Percentiles rank a stretch among this genome's conserved stretches.
Conservation (phyloP, 1,140 invertebrate genomes). For the Papilio aristodemus region DNA sequence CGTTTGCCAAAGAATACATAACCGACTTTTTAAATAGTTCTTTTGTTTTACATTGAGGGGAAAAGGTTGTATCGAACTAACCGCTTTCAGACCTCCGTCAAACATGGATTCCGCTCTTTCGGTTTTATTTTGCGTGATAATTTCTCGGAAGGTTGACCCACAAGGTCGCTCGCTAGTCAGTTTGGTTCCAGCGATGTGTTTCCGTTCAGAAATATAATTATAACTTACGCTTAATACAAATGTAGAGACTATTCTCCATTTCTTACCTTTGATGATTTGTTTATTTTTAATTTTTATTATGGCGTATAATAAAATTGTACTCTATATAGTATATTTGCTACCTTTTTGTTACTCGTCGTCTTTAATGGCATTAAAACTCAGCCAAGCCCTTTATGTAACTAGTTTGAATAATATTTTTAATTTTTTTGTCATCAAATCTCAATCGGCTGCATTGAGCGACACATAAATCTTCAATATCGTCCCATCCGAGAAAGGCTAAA, state of each 20-base stretch:
- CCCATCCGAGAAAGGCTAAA: constrained; percentile 5
- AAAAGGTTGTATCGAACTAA: background rate
- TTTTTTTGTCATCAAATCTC: background rate
- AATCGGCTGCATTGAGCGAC: background rate
- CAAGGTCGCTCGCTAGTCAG: constrained; percentile 12
- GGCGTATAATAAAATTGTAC: too few relatives aligned
- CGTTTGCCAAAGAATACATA: too few relatives aligned
- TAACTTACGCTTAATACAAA: background rate
- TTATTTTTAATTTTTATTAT: too few relatives aligned
- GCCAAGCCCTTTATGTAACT: background rate
- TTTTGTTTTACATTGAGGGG: background rate
- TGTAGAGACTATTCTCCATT: background rate
- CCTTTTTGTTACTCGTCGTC: too few relatives aligned
- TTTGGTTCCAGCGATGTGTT: background rate
- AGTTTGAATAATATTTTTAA: background rate
- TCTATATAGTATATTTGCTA: too few relatives aligned
- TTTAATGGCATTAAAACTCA: too few relatives aligned
- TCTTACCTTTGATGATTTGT: background rate
- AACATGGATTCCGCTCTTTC: constrained; percentile 25
- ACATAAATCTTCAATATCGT: background rate
- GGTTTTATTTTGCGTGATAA: constrained; percentile 22
- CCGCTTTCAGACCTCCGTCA: constrained; percentile 5
- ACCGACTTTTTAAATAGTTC: background rate
- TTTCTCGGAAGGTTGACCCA: constrained; percentile 27
- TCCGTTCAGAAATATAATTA: constrained; percentile 16